Evolutionary conservation across 2,888 invertebrate species (phyloP).

Genomic region (Amblyteles armatorius): DNA sequence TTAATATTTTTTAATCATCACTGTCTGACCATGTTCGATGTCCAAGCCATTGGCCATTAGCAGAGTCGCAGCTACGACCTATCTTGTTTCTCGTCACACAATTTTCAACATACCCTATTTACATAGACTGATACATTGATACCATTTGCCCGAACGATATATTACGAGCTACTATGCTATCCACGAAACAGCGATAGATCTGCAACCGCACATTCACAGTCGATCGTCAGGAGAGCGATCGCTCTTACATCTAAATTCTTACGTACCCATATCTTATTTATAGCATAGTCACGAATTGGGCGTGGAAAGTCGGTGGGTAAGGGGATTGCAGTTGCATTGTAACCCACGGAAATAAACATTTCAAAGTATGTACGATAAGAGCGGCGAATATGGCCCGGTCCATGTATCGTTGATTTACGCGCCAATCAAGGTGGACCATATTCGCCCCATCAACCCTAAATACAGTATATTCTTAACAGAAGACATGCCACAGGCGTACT

Average conservation of each 20-base stretch:
- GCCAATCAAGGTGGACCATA: too few relatives aligned
- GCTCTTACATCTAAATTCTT: neutral
- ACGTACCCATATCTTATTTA: neutral
- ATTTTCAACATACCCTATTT: slow-evolving; percentile 11
- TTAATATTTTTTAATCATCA: slow-evolving; percentile 49
- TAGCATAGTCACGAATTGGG: neutral
- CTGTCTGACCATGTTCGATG: slow-evolving; percentile 26
- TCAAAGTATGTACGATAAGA: neutral
- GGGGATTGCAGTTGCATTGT: neutral
- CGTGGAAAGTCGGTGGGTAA: neutral
- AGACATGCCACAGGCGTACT: too few relatives aligned
- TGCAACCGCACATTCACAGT: neutral
- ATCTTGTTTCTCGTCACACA: neutral
- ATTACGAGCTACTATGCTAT: neutral
- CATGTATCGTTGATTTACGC: too few relatives aligned
- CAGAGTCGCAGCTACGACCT: neutral
- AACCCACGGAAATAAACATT: neutral
- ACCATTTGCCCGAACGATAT: neutral
- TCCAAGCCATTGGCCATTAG: slow-evolving; percentile 10
- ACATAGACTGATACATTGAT: slow-evolving; percentile 9
- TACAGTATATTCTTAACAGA: too few relatives aligned
- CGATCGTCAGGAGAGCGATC: neutral
- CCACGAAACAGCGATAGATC: neutral
- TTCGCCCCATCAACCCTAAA: too few relatives aligned
- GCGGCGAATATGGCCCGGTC: too few relatives aligned